Conservation (phyloP, 2,113 vertebrate genomes). For the Casuarius casuarius region DNA sequence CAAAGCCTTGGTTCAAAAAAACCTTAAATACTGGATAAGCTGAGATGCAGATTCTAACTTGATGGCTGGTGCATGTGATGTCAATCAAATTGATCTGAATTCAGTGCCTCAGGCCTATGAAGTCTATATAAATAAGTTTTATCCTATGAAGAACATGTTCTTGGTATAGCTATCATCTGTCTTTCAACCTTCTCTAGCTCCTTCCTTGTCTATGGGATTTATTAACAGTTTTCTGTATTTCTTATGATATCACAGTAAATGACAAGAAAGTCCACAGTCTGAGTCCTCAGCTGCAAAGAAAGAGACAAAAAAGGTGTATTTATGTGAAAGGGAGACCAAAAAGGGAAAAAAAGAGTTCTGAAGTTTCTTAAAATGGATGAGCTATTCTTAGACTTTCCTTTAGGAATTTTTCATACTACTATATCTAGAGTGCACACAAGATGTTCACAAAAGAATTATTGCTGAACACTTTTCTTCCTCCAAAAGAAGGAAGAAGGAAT, state of each 20-base stretch:
- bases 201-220: not conserved
- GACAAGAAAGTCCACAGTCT: not conserved
- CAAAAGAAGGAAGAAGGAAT: no score
- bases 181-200: not conserved
- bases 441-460: not conserved
- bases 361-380: not conserved
- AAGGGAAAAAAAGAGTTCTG: not conserved
- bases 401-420: not conserved
- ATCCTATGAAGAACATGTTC: not conserved
- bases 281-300: not conserved
- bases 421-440: not conserved
- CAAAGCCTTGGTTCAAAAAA: not conserved
- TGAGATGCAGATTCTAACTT: not conserved
- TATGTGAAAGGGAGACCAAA: not conserved
- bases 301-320: not conserved
- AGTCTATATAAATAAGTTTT: conserved; percentile 11
- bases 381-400: not conserved
- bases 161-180: conserved; percentile 11
- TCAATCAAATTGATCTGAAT: not conserved
- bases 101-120: not conserved
- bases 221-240: not conserved
- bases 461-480: not conserved
- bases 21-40: not conserved
- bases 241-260: conserved; percentile 13
- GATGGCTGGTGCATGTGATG: not conserved